Evolutionary conservation across 2,888 invertebrate genomes (phyloP), one percentile per base, ranked within the genome.

Genomic region (Campaea margaritaria): DNA sequence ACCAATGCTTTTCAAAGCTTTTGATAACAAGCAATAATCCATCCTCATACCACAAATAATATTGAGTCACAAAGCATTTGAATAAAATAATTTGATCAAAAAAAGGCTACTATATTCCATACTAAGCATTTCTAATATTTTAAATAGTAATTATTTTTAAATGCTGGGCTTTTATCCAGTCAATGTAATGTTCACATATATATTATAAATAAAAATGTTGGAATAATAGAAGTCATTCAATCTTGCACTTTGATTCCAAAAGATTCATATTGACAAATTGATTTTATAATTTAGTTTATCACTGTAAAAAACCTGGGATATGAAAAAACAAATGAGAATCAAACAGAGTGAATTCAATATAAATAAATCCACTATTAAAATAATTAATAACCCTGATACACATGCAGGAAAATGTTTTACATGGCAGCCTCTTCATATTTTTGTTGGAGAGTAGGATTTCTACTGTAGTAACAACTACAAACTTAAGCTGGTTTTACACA

Each of bases 31-130:
- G 84, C 83, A 81, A 83, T 83, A 85, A 82, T 85, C 80, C 78
- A 85, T 82, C 77, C 79, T 87, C 83, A 51, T 84, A 86, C 84
- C 82, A 85, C 79, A 83, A n/a, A n/a, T 86, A 84, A 82, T 87
- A 85, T 84, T 85, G 84, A 87, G 77, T 89, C 86, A 86, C 85
- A 81, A 88, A 90, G 89, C 88, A 83, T 81, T 82, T 82, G 82
- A 88, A 85, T 85, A 86, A 89, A 85, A 88, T 85, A 82, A 85
- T 89, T 87, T 88, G 85, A 88, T 89, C 86, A 90, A 89, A 89
- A n/a, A 87, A 87, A 87, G 87, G 83, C 89, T 87, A 89, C 87
- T 78, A 87, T 86, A 87, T 83, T 84, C 83, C 81, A 84, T 86
- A 84, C 84, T 88, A 91, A 89, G 89, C 89, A 76, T 31, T 85